Base-by-base conservation (phyloP, 2,797 vertebrate genomes). In the Telmatherina bonti region DNA sequence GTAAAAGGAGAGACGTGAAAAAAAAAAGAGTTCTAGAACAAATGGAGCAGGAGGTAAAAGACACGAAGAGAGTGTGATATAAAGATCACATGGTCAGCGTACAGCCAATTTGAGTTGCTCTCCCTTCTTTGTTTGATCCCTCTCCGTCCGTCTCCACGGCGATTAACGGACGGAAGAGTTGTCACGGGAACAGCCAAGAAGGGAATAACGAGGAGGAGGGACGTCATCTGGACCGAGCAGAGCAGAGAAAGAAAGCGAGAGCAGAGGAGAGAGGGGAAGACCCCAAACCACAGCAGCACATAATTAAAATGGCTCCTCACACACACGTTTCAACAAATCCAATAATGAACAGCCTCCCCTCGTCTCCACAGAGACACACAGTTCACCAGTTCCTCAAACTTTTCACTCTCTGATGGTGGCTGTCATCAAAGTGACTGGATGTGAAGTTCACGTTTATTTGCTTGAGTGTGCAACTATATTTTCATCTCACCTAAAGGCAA, bases 281-380 rank as follows among this genome's bases (percentile, higher is more conserved):
- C 85, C 88, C 86, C 85, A 90, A 86, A 88, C 85, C 87, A 81
- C 90, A 88, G 85, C 79, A 86, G 86, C 70, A 86, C 85, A 88
- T 91, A 85, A 92, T 92, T 92, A 89, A 92, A 90, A 91, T 85
- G 82, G 72, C 83, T 91, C 81, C 88, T 83, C 84, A 78, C 86
- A 85, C 85, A 83, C 84, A 88, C 82, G 84, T 87, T 88, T 84
- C 84, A 81, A 84, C 89, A 86, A 87, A 88, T 79, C 78, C 83
- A 90, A 88, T 90, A 88, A 92, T 87, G 85, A 89, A 88, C 83
- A 83, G 82, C 71, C 76, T 76, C 75, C 55, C 29, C 24, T 64
- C 29, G 43, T 65, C 82, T 88, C 89, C 85, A 16, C 74, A 6
- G 90, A 84, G 87, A 84, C 78, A 20, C 77, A 78, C 76, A 77